A percentile compares a stretch with the other conserved stretches of the same genome.
Conservation (phyloP, 64 coral and sea anemone genomes). For the Exaiptasia diaphana region DNA sequence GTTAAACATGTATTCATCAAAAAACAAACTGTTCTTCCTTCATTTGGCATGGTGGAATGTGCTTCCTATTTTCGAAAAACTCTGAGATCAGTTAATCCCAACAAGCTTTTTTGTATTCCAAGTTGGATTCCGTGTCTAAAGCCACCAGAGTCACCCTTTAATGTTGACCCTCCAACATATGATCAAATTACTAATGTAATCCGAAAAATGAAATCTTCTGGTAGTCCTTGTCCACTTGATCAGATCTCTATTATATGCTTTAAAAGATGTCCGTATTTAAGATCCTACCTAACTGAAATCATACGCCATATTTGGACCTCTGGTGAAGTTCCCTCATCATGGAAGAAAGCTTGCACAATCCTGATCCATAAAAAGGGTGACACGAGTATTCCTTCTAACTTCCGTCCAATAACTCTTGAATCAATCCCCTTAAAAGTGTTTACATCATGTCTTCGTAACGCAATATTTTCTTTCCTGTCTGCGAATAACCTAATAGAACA, state of each 20-base stretch:
- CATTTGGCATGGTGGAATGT: too few relatives aligned
- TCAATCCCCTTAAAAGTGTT: too few relatives aligned
- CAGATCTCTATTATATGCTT: slow-evolving; percentile 37
- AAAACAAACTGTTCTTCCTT: too few relatives aligned
- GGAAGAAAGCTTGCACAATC: neutral
- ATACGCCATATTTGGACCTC: neutral
- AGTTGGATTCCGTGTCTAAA: too few relatives aligned
- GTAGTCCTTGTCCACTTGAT: slow-evolving; percentile 22
- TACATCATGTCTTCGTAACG: too few relatives aligned
- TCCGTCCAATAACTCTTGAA: neutral
- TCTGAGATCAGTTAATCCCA: too few relatives aligned
- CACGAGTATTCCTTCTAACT: neutral
- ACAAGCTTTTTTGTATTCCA: too few relatives aligned
- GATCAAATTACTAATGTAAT: neutral
- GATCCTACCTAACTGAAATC: neutral
- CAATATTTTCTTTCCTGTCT: too few relatives aligned
- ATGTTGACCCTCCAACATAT: slow-evolving; percentile 17
- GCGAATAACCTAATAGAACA: too few relatives aligned
- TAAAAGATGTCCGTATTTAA: slow-evolving; percentile 33
- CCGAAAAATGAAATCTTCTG: neutral
- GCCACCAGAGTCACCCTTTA: too few relatives aligned
- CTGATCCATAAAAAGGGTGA: neutral
- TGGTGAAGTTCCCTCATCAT: neutral
- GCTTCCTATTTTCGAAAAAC: too few relatives aligned
- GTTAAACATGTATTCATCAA: too few relatives aligned